These are phyloP conservation scores for Circaetus cinerascens DNA, from an alignment of 2,113 vertebrate genomes.

Conservation along the genomic window DNA sequence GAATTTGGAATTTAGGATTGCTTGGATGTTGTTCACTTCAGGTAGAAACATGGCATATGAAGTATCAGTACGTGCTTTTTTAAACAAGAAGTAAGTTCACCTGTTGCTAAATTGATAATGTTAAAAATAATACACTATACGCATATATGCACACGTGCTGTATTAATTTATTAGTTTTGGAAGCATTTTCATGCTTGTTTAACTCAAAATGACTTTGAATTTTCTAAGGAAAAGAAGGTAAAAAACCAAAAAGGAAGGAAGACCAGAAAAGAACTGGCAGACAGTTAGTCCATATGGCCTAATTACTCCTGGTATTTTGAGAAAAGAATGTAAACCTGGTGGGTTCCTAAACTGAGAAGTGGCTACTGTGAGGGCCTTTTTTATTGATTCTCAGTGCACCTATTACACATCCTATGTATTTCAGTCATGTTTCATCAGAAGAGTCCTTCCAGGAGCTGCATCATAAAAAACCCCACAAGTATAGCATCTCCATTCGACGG, in stretches of 20 bases:
- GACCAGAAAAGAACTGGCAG: constrained; percentile 37
- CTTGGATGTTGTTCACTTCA: neutral
- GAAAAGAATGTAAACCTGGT: constrained; percentile 53
- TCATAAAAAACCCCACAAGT: neutral
- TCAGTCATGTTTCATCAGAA: neutral
- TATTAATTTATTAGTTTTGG: constrained; percentile 64
- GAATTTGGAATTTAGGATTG: neutral
- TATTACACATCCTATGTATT: neutral
- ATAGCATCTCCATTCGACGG: neutral
- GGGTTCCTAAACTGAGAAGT: constrained; percentile 46
- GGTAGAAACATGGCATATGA: neutral
- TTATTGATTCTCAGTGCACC: neutral
- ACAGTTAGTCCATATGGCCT: constrained; percentile 65
- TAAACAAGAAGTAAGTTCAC: neutral
- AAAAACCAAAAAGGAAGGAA: neutral
- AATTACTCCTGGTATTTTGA: constrained; percentile 67
- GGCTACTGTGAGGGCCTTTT: neutral
- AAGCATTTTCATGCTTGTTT: constrained; percentile 67
- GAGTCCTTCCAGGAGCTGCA: neutral
- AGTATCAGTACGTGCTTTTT: neutral
- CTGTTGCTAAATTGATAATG: constrained; percentile 11
- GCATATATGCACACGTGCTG: neutral
- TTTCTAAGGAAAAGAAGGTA: constrained; percentile 9
- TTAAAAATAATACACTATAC: constrained; percentile 37
- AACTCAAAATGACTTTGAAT: constrained; percentile 65